These are phyloP conservation scores for Telenomus remus DNA, from an alignment of 1,140 invertebrate species.

Conservation along the genomic window DNA sequence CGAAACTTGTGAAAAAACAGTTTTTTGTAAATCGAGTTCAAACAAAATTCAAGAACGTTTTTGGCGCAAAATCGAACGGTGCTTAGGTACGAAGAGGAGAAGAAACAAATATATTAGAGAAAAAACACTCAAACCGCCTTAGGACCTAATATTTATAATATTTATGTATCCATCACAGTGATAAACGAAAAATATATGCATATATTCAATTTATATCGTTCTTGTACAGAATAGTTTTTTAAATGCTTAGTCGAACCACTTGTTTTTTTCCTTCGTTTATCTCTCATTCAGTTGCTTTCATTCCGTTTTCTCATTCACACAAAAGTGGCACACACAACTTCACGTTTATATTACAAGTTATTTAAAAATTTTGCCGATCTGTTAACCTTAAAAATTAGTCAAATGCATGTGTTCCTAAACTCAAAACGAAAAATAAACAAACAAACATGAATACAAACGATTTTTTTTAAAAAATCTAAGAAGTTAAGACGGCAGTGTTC, in stretches of 20 bases:
- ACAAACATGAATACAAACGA: no score
- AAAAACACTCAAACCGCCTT: slow-evolving; percentile 71
- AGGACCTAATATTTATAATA: slow-evolving; percentile 70
- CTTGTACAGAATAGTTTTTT: slow-evolving; percentile 63
- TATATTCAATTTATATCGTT: slow-evolving; percentile 62
- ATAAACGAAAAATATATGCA: slow-evolving; percentile 74
- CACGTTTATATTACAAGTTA: slow-evolving; percentile 44
- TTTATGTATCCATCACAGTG: slow-evolving; percentile 74
- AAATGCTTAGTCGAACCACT: slow-evolving; percentile 57
- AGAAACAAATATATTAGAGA: slow-evolving; percentile 51
- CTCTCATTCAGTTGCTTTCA: neutral
- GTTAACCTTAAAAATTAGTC: slow-evolving; percentile 46
- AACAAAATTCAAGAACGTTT: neutral
- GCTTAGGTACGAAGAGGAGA: slow-evolving; percentile 58
- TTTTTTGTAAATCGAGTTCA: no score
- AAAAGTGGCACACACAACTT: slow-evolving; percentile 55
- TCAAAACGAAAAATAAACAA: slow-evolving; percentile 9
- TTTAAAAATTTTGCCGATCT: slow-evolving; percentile 36
- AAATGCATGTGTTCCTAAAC: slow-evolving; percentile 60
- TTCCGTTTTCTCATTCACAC: slow-evolving; percentile 8
- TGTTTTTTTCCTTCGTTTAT: slow-evolving; percentile 21
- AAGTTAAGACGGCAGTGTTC: no score
- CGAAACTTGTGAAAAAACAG: no score
- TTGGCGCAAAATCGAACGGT: slow-evolving; percentile 13
- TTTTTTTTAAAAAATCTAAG: neutral